Base-by-base conservation (phyloP, 1,140 invertebrate species). In the Drosophila burlai region DNA sequence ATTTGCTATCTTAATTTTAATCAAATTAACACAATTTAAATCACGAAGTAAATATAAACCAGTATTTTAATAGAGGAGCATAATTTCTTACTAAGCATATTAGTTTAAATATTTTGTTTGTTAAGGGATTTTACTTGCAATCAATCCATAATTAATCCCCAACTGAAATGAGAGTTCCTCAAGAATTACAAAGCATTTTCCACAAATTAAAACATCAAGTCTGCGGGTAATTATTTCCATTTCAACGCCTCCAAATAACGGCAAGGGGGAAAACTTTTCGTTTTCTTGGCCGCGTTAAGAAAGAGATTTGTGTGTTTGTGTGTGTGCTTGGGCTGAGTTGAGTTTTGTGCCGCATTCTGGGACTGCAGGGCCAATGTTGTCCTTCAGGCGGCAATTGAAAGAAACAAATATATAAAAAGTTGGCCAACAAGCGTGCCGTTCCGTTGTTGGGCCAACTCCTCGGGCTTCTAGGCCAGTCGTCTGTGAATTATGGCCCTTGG, bases 161-260 rank as follows among this genome's bases (percentile, higher is more conserved):
- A 43, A 24, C 18, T 29, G 18, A 38, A 73, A 13, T 52, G n/a
- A 50, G 47, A 73, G 60, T 21, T 69, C 24, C 11, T 9, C 54
- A 34, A 71, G 21, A 45, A 29, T 45, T 24, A 24, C 49, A 18
- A 36, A 57, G 21, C 40, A 42, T 71, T 59, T 47, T 49, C 68
- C 68, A 42, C 66, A 71, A 73, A 68, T 73, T 66, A 86, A 76
- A 67, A 49, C 65, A 76, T 55, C 42, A 82, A 79, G 85, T 89
- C 85, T 90, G 84, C 74, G 76, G 69, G 73, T 84, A 90, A 90
- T 89, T 89, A 89, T 84, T 90, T 89, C 85, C 81, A 81, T 73
- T 64, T 64, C 77, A 81, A 75, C 84, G 85, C 85, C 74, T 76
- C 65, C 71, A 57, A 24, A 24, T 18, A 52, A 31, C 49, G 54